These are phyloP conservation scores for Macquaria ambigua DNA, from an alignment of 2,113 vertebrate genomes.

Conservation along the genomic window DNA sequence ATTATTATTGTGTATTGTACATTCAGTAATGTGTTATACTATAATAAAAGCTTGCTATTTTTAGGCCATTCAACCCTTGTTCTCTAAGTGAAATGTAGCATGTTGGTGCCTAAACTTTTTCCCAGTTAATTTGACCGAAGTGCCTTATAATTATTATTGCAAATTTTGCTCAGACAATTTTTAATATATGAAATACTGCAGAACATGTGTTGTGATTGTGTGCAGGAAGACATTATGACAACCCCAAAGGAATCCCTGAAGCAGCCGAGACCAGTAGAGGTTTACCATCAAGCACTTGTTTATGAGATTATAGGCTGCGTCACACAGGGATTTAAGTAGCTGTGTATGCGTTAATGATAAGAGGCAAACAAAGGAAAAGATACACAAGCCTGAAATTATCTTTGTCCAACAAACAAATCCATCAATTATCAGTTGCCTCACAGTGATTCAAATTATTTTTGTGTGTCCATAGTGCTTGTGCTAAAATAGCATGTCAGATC, in stretches of 20 bases:
- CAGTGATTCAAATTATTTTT: background rate
- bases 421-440: background rate
- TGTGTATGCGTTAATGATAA: conserved; percentile 34
- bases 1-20: background rate
- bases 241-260: background rate
- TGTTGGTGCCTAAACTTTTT: background rate
- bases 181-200: background rate
- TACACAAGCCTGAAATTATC: background rate
- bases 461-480: too few species aligned
- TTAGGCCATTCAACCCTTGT: too few species aligned
- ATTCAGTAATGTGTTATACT: background rate
- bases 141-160: background rate
- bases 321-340: conserved; percentile 45
- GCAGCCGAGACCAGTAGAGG: conserved; percentile 1
- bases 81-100: background rate
- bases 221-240: background rate
- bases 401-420: conserved; percentile 1
- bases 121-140: background rate
- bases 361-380: background rate
- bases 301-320: conserved; percentile 69
- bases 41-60: background rate
- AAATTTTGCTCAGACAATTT: background rate
- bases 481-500: background rate
- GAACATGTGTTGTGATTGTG: background rate
- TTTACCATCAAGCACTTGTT: conserved; percentile 58